Base-by-base conservation (phyloP, 2,797 vertebrate species). In the Knipowitschia caucasica region DNA sequence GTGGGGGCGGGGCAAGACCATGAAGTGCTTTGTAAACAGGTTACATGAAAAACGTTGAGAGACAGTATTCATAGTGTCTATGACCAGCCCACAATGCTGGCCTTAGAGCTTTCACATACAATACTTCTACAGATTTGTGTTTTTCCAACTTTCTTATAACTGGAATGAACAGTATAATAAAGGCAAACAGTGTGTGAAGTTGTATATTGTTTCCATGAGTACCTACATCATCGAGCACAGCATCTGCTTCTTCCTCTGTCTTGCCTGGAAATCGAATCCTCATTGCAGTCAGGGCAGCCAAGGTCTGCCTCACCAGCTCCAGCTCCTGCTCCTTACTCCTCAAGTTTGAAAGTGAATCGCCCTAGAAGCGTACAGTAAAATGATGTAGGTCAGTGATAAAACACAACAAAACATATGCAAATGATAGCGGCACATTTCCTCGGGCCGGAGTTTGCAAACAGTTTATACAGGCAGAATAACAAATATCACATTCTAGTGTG, bases 241-340 rank as follows among this genome's bases (percentile, higher is more conserved):
- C 85, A 72, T 96, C 92, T 0, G 94, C 93, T 75, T 98, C 96
- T 69, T 96, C 93, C 44, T 95, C 94, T 4, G 89, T 92, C 89
- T 98, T 99, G 39, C 96, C 95, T 7, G 95, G 96, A 79, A 95
- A 94, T 63, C 92, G 91, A 75, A 99, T 94, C 86, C 89, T 92
- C 94, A 99, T 94, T 68, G 95, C 93, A 45, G 85, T 93, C 61
- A 99, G 93, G n/a, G 92, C 89, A 24, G 90, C 88, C 69, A 98
- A 86, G 49, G 93, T 95, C 81, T 99, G 95, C 68, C 82, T 91
- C 54, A 93, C 92, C 78, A 98, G 82, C 79, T 93, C 90, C 0
- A 81, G 83, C 73, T 98, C 96, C 83, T 96, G 94, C 71, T 98
- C 94, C 83, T 94, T 96, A 61, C 90, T 92, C 86, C 92, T 91